Evolutionary conservation across 1,140 invertebrate genomes (phyloP), one percentile per base, ranked within the genome.

Genomic region (Reticulitermes speratus): DNA sequence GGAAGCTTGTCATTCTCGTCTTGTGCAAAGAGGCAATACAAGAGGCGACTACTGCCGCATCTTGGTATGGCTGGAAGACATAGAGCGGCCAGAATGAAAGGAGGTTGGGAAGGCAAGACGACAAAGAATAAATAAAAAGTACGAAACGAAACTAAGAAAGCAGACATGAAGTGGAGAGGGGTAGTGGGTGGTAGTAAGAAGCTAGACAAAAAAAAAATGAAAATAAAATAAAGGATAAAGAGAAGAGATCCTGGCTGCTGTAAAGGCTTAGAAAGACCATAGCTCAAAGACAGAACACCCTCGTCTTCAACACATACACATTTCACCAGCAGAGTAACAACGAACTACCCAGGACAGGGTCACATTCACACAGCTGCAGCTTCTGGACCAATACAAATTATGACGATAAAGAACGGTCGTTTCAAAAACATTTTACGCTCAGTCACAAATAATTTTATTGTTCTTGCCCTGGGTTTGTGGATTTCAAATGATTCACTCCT

Each of bases 191-290:
- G 65, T 75, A 25, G 25, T 75, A 75, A 75, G 65, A 75, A 75
- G 65, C 65, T 75, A 30, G 65, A 75, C 59, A 65, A 65, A 65
- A 69, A 69, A 69, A n/a, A 75, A 75, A n/a, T 75, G 65, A 75
- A 75, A 75, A 75, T 75, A 25, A 75, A 75, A 75, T 75, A 75
- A 75, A 75, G 25, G 65, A 75, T 75, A 25, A 30, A 75, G 65
- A 75, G 65, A 75, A 30, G 65, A 14, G n/a, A 25, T 75, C 65
- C n/a, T 30, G n/a, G 65, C 65, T 75, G 65, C 65, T 75, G 14
- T 75, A 75, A 75, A 25, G 65, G 65, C 30, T 75, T 75, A 75
- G 25, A 75, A 30, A 75, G 65, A 75, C 65, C 65, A 75, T 75
- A 75, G 65, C 65, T 75, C 65, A 75, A n/a, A n/a, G 25, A 75